Percentiles rank a stretch among this genome's conserved stretches.
Evolutionary conservation across 2,888 invertebrate species (phyloP).

Genomic region (Amblyjoppa proteus): DNA sequence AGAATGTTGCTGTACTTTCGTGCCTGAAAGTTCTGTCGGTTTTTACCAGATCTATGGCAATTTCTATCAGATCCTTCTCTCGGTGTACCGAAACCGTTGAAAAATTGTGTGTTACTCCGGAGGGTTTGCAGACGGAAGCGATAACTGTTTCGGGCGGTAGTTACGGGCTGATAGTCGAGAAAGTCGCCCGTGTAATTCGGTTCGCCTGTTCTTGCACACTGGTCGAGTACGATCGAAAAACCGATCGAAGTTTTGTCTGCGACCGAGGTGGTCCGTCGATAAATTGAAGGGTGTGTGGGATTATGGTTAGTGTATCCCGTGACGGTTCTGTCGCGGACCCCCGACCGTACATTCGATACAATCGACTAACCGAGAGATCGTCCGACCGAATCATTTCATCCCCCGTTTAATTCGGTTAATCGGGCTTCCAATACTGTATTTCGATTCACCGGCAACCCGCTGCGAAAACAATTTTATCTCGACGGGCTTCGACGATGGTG

Average conservation of each 20-base stretch:
- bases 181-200: constrained; percentile 16
- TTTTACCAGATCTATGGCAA: too few relatives aligned
- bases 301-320: constrained; percentile 52
- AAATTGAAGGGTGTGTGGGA: constrained; percentile 55
- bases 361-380: constrained; percentile 71
- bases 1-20: too few relatives aligned
- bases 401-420: constrained; percentile 71
- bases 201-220: constrained; percentile 6
- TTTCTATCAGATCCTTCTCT: too few relatives aligned
- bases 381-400: constrained; percentile 70
- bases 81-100: too few relatives aligned
- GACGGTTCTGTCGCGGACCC: constrained; percentile 46
- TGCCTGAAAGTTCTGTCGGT: too few relatives aligned
- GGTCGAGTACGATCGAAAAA: constrained; percentile 2
- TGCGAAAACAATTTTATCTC: constrained; percentile 71
- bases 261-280: constrained; percentile 34
- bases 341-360: constrained; percentile 68
- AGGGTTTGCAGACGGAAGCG: background rate
- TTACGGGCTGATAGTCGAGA: background rate
- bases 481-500: constrained; percentile 30
- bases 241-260: constrained; percentile 50
- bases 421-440: constrained; percentile 70
- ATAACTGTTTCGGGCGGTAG: background rate
- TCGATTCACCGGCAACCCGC: constrained; percentile 66
- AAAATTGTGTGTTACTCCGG: background rate